These are phyloP conservation scores for Lordiphosa mommai DNA, from an alignment of 1,140 invertebrate species.

Conservation along the genomic window DNA sequence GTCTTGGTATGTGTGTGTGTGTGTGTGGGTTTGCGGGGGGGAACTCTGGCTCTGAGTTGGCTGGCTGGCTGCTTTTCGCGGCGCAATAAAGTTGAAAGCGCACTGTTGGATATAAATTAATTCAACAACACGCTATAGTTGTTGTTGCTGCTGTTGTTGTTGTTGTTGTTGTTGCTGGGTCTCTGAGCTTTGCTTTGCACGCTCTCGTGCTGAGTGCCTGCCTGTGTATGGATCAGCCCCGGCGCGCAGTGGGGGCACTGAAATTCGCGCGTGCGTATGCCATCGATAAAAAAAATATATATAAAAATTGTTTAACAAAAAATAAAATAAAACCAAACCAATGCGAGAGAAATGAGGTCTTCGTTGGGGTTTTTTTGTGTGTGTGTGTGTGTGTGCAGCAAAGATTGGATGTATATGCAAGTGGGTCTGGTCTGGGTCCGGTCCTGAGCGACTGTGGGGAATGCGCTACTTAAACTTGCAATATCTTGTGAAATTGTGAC, in stretches of 20 bases:
- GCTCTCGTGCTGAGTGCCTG: constrained; percentile 60
- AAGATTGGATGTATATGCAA: constrained; percentile 19
- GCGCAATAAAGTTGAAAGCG: constrained; percentile 77
- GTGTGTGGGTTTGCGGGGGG: constrained; percentile 54
- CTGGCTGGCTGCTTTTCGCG: constrained; percentile 62
- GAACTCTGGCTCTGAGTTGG: constrained; percentile 10
- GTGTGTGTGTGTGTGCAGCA: constrained; percentile 16
- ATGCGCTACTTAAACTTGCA: constrained; percentile 50
- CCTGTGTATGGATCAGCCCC: constrained; percentile 26
- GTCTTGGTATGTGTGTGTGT: constrained; percentile 46
- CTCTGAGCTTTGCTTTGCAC: constrained; percentile 66
- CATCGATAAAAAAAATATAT: constrained; percentile 66
- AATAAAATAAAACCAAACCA: constrained; percentile 36
- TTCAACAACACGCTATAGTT: constrained; percentile 72
- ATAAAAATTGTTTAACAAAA: constrained; percentile 66
- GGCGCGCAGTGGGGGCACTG: constrained; percentile 66
- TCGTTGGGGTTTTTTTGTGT: constrained; percentile 26
- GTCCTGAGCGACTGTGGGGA: constrained; percentile 39
- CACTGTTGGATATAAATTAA: constrained; percentile 78
- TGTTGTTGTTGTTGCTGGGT: constrained; percentile 46
- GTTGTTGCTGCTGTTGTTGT: constrained; percentile 14
- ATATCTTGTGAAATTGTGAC: constrained; percentile 19
- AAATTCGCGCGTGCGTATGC: constrained; percentile 77
- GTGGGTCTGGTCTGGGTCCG: constrained; percentile 13
- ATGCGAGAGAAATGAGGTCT: constrained; percentile 68